Conservation (phyloP, 1,140 invertebrate species). For the Pomacea maculata region DNA sequence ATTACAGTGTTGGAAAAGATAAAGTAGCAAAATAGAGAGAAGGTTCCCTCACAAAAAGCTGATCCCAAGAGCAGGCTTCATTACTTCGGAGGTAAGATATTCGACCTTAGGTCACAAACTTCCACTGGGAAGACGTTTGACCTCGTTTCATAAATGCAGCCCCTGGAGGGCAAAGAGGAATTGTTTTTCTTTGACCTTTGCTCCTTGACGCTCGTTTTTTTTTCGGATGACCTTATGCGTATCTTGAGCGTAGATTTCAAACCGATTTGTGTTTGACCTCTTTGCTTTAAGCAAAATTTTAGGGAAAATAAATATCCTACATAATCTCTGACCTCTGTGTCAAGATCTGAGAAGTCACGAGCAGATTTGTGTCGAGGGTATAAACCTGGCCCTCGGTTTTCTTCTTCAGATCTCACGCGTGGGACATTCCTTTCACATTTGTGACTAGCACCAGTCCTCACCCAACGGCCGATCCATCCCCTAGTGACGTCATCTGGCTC, state of each 20-base stretch:
- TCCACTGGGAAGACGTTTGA: too few species aligned
- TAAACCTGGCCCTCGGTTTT: neutral
- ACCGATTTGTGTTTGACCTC: neutral
- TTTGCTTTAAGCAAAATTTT: neutral
- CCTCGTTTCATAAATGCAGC: too few species aligned
- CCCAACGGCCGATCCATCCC: neutral
- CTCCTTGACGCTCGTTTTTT: neutral
- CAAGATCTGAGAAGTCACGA: too few species aligned
- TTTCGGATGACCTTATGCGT: neutral
- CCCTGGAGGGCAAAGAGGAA: too few species aligned
- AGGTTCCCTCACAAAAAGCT: too few species aligned
- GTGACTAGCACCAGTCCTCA: neutral
- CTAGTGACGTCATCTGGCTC: slow-evolving; percentile 14
- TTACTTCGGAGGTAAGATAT: too few species aligned
- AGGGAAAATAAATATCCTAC: too few species aligned
- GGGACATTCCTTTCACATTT: slow-evolving; percentile 25
- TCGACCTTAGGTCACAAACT: too few species aligned
- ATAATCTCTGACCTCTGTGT: too few species aligned
- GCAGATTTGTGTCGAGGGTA: neutral
- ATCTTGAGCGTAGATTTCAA: neutral
- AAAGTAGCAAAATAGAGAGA: too few species aligned
- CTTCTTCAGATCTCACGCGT: slow-evolving; percentile 16
- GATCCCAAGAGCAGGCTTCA: too few species aligned
- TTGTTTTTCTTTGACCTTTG: neutral
- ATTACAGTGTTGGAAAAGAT: too few species aligned